Conservation (phyloP, 2,888 invertebrate genomes). For the Hesperia comma region DNA sequence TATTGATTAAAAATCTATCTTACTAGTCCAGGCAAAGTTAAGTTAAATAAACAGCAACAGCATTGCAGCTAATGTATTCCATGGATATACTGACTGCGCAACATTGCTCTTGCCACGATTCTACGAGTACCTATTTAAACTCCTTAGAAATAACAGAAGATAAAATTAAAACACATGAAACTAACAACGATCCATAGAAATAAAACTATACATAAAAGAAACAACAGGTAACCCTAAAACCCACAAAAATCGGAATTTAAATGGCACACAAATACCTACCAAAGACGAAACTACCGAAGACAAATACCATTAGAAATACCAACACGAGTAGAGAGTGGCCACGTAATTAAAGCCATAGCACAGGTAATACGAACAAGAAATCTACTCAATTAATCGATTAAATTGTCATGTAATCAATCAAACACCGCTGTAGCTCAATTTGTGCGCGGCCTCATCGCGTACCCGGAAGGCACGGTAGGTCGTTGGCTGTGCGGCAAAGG, state of each 20-base stretch:
- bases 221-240: background rate
- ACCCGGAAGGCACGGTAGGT: conserved; percentile 46
- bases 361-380: background rate
- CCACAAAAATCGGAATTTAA: too few species aligned
- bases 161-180: background rate
- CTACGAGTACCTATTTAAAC: too few species aligned
- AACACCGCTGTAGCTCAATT: background rate
- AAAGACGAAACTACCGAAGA: too few species aligned
- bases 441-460: conserved; percentile 35
- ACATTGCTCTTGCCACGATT: too few species aligned
- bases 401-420: conserved; percentile 1
- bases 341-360: background rate
- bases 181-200: background rate
- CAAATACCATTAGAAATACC: background rate
- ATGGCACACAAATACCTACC: too few species aligned
- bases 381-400: conserved; percentile 1
- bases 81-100: too few species aligned
- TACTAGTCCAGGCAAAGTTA: too few species aligned
- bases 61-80: too few species aligned
- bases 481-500: conserved; percentile 43
- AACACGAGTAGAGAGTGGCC: background rate
- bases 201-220: background rate
- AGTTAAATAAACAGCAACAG: too few species aligned
- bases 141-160: background rate
- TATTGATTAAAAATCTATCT: too few species aligned